Percentiles rank a stretch among this genome's conserved stretches.
Evolutionary conservation across 1,140 invertebrate genomes (phyloP).

Genomic region (Listronotus oregonensis): DNA sequence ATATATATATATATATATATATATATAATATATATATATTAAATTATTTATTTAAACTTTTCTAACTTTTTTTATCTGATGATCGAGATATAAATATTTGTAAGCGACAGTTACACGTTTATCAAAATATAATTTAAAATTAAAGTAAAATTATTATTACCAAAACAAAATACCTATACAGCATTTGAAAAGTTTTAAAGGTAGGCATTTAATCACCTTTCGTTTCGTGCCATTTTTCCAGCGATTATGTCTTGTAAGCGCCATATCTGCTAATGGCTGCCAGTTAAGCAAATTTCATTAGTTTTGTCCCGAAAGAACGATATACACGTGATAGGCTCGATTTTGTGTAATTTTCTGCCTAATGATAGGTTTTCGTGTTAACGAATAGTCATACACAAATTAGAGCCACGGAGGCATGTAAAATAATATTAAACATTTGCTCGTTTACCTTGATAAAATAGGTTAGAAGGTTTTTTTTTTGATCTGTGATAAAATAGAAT

Average conservation of each 20-base stretch:
- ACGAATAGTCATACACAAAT: conserved; percentile 36
- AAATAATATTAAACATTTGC: conserved; percentile 18
- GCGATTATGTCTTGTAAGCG: conserved; percentile 19
- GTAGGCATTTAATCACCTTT: too few species aligned
- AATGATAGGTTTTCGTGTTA: conserved; percentile 39
- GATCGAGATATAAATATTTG: too few species aligned
- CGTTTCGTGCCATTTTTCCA: conserved; percentile 10
- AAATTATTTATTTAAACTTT: too few species aligned
- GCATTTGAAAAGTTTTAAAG: too few species aligned
- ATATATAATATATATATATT: too few species aligned
- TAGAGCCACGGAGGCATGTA: conserved; percentile 18
- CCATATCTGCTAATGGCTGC: conserved; percentile 32
- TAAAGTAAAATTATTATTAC: too few species aligned
- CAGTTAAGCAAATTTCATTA: conserved; percentile 36
- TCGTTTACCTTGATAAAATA: conserved; percentile 6
- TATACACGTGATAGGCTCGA: conserved; percentile 34
- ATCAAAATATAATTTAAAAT: too few species aligned
- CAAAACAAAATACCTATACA: too few species aligned
- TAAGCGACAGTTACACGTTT: too few species aligned
- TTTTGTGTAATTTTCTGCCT: conserved; percentile 38
- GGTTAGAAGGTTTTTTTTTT: neutral
- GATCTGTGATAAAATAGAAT: too few species aligned
- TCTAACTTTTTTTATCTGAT: too few species aligned
- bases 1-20: too few species aligned
- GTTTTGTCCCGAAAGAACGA: conserved; percentile 36